Evolutionary conservation across 37 sponge, comb jelly and placozoan species (phyloP), one percentile per base, ranked within the genome.

Genomic region (Aplysina aerophoba): DNA sequence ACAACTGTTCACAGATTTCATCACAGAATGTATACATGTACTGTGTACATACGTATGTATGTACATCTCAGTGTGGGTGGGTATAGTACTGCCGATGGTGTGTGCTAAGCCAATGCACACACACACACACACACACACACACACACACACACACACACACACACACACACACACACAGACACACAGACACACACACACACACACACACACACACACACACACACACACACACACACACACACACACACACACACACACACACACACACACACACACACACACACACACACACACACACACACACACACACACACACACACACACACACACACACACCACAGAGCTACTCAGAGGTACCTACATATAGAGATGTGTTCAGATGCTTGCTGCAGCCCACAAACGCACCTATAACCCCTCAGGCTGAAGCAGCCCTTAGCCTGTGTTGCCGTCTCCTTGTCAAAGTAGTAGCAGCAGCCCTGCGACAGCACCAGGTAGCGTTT

Each of bases 401-500:
- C 93, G 60, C 79, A 93, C 94, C 61, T 75, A 73, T 92, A 95
- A 44, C 91, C 91, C 0, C 72, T n/a, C 28, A 95, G 75, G 13
- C 81, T 55, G 73, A 95, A 90, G 37, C 57, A 80, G 25, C 95
- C 95, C 35, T 95, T 92, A 22, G 93, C 81, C 17, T 40, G 28
- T 0, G 56, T 19, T 35, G 93, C 87, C 4, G 82, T 90, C 72
- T 96, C 91, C 66, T 91, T 91, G 14, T 84, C 83, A 64, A 87
- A 93, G 84, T 93, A 96, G 73, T 96, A 96, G 22, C 88, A 84
- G 66, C 94, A 91, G 20, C 96, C 96, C 6, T 64, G 54, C 27
- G 87, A 85, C 65, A 96, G 75, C 1, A 96, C 81, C 27, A 96
- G 77, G 87, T 91, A 96, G 11, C 96, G 86, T n/a, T 73, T 40